Percentiles rank a stretch among this genome's conserved stretches.
Evolutionary conservation across 2,888 invertebrate species (phyloP).

Genomic region (Idaea dimidiata): DNA sequence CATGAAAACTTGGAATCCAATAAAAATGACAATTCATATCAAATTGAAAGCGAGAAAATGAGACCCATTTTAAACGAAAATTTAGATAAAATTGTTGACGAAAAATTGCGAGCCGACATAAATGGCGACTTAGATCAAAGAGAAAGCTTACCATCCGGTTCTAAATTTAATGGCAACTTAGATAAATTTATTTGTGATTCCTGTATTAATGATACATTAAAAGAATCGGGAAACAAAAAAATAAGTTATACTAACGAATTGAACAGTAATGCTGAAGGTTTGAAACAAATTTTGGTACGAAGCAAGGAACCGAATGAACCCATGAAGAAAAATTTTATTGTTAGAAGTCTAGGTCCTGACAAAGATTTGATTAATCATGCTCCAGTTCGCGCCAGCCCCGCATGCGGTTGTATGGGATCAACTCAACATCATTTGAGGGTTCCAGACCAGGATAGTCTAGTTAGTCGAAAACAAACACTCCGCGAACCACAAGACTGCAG

Average conservation of each 20-base stretch:
- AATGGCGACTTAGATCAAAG: background rate
- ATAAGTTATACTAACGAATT: background rate
- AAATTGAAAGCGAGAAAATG: background rate
- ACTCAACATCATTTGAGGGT: background rate
- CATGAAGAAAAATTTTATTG: background rate
- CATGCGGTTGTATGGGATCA: background rate
- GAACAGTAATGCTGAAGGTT: background rate
- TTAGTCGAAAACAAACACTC: background rate
- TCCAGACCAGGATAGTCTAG: background rate
- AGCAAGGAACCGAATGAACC: background rate
- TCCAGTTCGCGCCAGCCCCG: background rate
- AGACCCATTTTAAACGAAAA: background rate
- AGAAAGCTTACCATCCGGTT: background rate
- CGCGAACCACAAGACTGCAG: background rate
- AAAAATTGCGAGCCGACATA: background rate
- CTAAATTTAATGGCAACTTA: background rate
- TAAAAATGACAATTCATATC: background rate
- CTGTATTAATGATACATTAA: background rate
- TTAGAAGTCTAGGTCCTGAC: background rate
- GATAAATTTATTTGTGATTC: background rate
- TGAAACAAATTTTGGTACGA: background rate
- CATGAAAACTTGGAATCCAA: background rate
- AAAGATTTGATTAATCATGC: background rate
- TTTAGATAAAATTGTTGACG: background rate
- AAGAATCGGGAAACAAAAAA: background rate